Percentiles rank a stretch among this genome's conserved stretches.
These are phyloP conservation scores for Mungos mungo DNA, from an alignment of 2,113 vertebrate genomes.

Conservation along the genomic window DNA sequence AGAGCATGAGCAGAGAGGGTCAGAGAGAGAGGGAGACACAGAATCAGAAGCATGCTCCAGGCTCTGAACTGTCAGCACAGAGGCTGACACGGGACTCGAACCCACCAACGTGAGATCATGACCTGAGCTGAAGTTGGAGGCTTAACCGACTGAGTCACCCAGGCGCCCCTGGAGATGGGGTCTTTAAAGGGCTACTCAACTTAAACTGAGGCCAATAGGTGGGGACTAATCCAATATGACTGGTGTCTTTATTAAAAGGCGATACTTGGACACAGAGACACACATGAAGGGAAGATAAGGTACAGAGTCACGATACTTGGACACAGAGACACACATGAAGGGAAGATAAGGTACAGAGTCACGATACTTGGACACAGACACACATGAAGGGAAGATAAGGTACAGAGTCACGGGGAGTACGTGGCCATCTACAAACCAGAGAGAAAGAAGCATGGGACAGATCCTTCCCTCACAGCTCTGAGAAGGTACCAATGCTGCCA, in stretches of 20 bases:
- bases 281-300: background rate
- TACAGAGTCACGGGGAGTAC: background rate
- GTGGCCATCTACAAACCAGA: background rate
- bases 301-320: background rate
- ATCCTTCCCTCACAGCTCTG: background rate
- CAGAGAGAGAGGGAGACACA: no score
- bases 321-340: background rate
- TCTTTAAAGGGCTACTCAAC: background rate
- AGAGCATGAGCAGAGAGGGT: no score
- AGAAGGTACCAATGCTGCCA: background rate
- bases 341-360: background rate
- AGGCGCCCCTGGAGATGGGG: background rate
- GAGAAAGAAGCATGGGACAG: background rate
- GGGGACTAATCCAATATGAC: background rate
- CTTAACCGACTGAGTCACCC: no score
- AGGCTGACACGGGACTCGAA: no score
- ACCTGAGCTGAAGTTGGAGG: no score
- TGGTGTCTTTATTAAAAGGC: background rate
- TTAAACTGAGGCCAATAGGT: background rate
- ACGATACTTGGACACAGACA: background rate
- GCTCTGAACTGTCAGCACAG: no score
- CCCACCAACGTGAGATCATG: no score
- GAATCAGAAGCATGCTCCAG: no score
- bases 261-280: background rate
- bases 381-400: background rate